These are phyloP conservation scores for Hylaeus anthracinus DNA, from an alignment of 1,140 invertebrate species.

Conservation along the genomic window DNA sequence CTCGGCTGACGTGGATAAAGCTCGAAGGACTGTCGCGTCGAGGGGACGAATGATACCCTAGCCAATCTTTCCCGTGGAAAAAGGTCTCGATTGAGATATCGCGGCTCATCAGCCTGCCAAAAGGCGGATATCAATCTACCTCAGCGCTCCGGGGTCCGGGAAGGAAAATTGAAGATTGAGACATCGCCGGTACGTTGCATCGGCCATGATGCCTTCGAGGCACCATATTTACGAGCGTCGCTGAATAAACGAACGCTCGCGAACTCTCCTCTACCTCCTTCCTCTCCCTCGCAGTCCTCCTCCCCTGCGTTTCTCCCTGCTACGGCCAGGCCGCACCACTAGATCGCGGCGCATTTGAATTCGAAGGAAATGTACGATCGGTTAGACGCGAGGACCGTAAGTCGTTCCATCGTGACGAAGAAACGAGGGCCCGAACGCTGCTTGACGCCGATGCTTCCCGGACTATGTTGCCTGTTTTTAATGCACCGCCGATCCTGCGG, in stretches of 20 bases:
- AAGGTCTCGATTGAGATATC: conserved; percentile 40
- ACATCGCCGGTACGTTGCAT: conserved; percentile 57
- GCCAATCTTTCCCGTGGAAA: conserved; percentile 10
- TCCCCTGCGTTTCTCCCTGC: conserved; percentile 1
- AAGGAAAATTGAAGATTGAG: conserved; percentile 61
- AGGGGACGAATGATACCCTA: not conserved
- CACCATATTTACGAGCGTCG: conserved; percentile 62
- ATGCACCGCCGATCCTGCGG: conserved; percentile 21
- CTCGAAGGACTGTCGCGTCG: not conserved
- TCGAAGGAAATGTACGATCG: conserved; percentile 66
- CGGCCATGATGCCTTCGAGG: conserved; percentile 60
- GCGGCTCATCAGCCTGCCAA: conserved; percentile 32
- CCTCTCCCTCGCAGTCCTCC: not conserved
- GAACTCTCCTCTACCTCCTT: conserved; percentile 28
- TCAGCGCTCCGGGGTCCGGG: conserved; percentile 28
- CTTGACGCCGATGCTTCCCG: conserved; percentile 43
- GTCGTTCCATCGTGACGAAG: conserved; percentile 55
- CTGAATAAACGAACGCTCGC: conserved; percentile 56
- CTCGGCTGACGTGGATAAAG: conserved; percentile 3
- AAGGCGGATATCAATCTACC: conserved; percentile 47
- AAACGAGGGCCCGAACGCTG: conserved; percentile 31
- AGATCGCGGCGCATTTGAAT: conserved; percentile 69
- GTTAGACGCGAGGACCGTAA: conserved; percentile 48
- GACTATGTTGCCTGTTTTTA: conserved; percentile 36
- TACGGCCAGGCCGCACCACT: conserved; percentile 54